A percentile compares a stretch with the other conserved stretches of the same genome.
These are phyloP conservation scores for Taenaris catops DNA, from an alignment of 2,888 invertebrate species.

Conservation along the genomic window DNA sequence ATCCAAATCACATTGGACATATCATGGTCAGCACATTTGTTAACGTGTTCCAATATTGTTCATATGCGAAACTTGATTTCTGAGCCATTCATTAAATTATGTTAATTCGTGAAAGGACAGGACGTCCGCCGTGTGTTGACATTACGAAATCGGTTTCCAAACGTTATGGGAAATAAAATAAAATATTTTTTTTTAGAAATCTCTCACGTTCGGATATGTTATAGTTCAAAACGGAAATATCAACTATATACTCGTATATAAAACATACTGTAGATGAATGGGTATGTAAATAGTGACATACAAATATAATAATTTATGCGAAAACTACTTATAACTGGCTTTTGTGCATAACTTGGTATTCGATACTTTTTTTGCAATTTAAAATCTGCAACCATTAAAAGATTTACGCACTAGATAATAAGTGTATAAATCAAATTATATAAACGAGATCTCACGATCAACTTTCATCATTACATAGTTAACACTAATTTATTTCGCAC, in stretches of 20 bases:
- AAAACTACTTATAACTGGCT: too few relatives aligned
- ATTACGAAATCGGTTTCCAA: conserved; percentile 25
- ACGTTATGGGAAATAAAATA: conserved; percentile 25
- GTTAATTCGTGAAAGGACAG: conserved; percentile 50
- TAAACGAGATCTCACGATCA: conserved; percentile 37
- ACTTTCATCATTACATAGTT: conserved; percentile 49
- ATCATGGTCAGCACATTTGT: too few relatives aligned
- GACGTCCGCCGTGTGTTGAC: conserved; percentile 48
- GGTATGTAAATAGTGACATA: not conserved
- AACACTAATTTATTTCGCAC: conserved; percentile 49
- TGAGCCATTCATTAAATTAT: conserved; percentile 34
- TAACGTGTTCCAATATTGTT: conserved; percentile 13
- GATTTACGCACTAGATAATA: conserved; percentile 12
- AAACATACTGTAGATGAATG: not conserved
- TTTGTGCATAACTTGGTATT: too few relatives aligned
- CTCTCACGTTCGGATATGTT: conserved; percentile 17
- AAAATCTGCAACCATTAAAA: conserved; percentile 6
- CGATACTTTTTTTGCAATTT: not conserved
- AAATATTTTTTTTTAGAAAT: conserved; percentile 13
- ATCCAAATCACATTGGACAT: too few relatives aligned
- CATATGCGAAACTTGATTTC: conserved; percentile 24
- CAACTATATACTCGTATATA: conserved; percentile 2
- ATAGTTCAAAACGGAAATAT: conserved; percentile 13
- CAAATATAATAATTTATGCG: too few relatives aligned
- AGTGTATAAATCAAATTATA: conserved; percentile 27